Evolutionary conservation across 1,140 invertebrate genomes (phyloP), one percentile per base, ranked within the genome.

Genomic region (Galleria mellonella): DNA sequence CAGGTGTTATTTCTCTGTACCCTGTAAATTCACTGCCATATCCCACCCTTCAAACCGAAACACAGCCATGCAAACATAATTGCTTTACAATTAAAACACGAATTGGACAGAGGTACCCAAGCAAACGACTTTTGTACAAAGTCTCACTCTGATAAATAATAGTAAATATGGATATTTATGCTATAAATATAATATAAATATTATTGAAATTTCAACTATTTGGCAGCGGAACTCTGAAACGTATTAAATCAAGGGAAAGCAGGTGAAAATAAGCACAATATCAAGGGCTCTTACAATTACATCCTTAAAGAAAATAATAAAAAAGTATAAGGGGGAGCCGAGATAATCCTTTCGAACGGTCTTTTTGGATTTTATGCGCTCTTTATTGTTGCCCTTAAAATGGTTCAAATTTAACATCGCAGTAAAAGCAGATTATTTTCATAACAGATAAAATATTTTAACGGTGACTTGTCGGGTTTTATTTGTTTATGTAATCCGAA

Each of bases 391-490:
- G 47, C 62, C 67, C 61, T 68, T 70, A 68, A 77, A 75, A 75
- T 54, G 63, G 72, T 74, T 74, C 69, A 74, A 81, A 73, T 78
- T 78, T 76, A 83, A 81, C 60, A 79, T 61, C 60, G 63, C 57
- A 54, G 62, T 75, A 78, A 83, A 83, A 72, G 49, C 42, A 72
- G 76, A 83, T 83, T 83, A 81, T 83, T 78, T 83, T 83, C 78
- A 83, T 83, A 83, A 78, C 70, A 81, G 71, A 83, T 83, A 83
- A 78, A 83, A 78, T 81, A 83, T 77, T 83, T 79, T 82, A 78
- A 82, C 61, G 59, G 67, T 59, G 51, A 60, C 54, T 65, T 56
- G 60, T 57, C 57, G 62, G 62, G 63, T 78, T 83, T 78, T 76
- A 78, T 83, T 75, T 73, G 74, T 70, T 76, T 78, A 67, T 76